Evolutionary conservation across 1,140 invertebrate species (phyloP), one percentile per base, ranked within the genome.

Genomic region (Drosophila biarmipes): DNA sequence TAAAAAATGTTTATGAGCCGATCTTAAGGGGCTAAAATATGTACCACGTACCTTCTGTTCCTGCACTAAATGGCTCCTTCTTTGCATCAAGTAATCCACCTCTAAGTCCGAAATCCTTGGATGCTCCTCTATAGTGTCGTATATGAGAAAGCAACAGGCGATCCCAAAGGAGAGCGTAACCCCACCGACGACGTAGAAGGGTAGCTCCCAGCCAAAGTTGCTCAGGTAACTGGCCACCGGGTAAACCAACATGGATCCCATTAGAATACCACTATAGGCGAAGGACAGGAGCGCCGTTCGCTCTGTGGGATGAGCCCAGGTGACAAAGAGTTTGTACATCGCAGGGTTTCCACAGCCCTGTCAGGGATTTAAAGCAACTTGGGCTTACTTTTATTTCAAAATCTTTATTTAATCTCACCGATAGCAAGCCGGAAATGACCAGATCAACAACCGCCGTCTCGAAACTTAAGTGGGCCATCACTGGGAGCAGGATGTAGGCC

Each of bases 231-330:
- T 75, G 8, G 80, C 64, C 15, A 90, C 34, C n/a, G 90, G 90
- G 67, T 78, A 91, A 4, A 82, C 74, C 14, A 79, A 29, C 8
- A 90, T 71, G 5, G 78, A 46, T 8, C 90, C 90, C n/a, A 84
- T 45, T 2, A 89, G 67, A 17, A 79, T 53, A 7, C 90, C 90
- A 51, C 84, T 78, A 42, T 87, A 91, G 8, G 87, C 90, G 40
- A 91, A 90, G 0, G 90, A 72, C 3, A 91, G 15, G 49, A 91
- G 55, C 0, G 84, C 55, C 1, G 87, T 90, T 14, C 90, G 78
- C 37, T 91, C 90, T n/a, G 66, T 73, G 24, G 87, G 90, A 85
- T 91, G 90, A 0, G 90, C 81, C 90, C 90, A 91, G 11, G 67
- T 59, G 6, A 90, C 79, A 21, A 86, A 91, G 0, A 91, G 55